These are phyloP conservation scores for Aldabrachelys gigantea DNA, from an alignment of 2,113 vertebrate genomes.

Conservation along the genomic window DNA sequence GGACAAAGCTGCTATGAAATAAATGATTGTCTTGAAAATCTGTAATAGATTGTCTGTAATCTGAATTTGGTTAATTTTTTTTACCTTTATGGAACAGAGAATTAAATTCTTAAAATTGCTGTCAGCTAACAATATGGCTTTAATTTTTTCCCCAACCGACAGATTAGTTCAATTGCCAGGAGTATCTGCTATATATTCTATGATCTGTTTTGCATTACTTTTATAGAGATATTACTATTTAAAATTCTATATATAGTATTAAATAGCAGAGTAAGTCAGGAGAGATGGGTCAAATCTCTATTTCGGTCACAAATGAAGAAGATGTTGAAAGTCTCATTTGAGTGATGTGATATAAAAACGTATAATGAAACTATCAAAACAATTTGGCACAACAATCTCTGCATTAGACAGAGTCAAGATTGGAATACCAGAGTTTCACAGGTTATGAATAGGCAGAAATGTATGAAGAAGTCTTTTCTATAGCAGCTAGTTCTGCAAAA, in stretches of 20 bases:
- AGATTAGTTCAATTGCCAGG: conserved; percentile 73
- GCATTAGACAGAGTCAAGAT: background rate
- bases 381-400: conserved; percentile 16
- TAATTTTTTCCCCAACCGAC: conserved; percentile 72
- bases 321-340: conserved; percentile 22
- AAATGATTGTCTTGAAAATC: conserved; percentile 4
- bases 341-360: background rate
- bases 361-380: conserved; percentile 23
- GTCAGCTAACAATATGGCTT: conserved; percentile 65
- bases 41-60: background rate
- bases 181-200: conserved; percentile 68
- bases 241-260: conserved; percentile 49
- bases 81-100: conserved; percentile 18
- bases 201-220: conserved; percentile 68
- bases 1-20: background rate
- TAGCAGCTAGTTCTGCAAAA: conserved; percentile 13
- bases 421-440: conserved; percentile 1
- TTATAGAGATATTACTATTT: conserved; percentile 63
- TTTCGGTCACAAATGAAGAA: background rate
- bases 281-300: background rate
- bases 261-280: conserved; percentile 53
- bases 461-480: conserved; percentile 42
- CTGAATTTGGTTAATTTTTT: background rate
- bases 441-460: conserved; percentile 40
- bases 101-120: conserved; percentile 15